Evolutionary conservation across 2,888 invertebrate genomes (phyloP).

Genomic region (Drosophila ustulata): DNA sequence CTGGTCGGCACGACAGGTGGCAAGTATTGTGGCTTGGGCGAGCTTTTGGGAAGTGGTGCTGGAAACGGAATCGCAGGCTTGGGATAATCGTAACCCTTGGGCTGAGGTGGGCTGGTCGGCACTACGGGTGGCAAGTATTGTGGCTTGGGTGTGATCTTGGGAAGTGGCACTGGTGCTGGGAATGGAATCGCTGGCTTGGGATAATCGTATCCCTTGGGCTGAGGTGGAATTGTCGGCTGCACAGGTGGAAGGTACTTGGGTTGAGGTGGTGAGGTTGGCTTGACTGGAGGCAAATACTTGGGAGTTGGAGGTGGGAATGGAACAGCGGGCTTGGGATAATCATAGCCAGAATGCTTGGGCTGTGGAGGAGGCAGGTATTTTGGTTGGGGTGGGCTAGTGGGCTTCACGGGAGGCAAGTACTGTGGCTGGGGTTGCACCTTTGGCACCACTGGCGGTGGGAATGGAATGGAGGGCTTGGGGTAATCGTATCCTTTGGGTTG

Average conservation of each 20-base stretch:
- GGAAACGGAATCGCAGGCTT: conserved; percentile 65
- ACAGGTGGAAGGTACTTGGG: conserved; percentile 51
- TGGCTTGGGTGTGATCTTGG: conserved; percentile 33
- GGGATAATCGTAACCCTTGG: conserved; percentile 63
- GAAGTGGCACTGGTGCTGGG: conserved; percentile 35
- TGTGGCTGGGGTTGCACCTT: conserved; percentile 36
- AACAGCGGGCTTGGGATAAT: conserved; percentile 56
- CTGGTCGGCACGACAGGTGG: conserved; percentile 29
- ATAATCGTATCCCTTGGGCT: conserved; percentile 59
- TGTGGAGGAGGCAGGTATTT: conserved; percentile 52
- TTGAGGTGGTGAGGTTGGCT: conserved; percentile 48
- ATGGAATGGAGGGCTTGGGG: conserved; percentile 59
- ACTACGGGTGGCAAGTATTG: conserved; percentile 35
- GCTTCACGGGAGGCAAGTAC: conserved; percentile 42
- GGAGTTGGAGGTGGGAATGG: conserved; percentile 43
- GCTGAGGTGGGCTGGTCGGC: conserved; percentile 39
- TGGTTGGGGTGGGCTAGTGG: conserved; percentile 50
- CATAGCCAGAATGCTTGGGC: conserved; percentile 48
- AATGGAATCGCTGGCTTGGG: conserved; percentile 67
- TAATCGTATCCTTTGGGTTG: conserved; percentile 52
- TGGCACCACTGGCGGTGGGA: conserved; percentile 40
- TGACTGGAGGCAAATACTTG: too few species aligned
- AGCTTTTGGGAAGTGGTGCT: conserved; percentile 28
- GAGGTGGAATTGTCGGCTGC: conserved; percentile 35
- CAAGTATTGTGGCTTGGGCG: conserved; percentile 39